These are phyloP conservation scores for Ptyas mucosa DNA, from an alignment of 2,113 vertebrate genomes.

Conservation along the genomic window DNA sequence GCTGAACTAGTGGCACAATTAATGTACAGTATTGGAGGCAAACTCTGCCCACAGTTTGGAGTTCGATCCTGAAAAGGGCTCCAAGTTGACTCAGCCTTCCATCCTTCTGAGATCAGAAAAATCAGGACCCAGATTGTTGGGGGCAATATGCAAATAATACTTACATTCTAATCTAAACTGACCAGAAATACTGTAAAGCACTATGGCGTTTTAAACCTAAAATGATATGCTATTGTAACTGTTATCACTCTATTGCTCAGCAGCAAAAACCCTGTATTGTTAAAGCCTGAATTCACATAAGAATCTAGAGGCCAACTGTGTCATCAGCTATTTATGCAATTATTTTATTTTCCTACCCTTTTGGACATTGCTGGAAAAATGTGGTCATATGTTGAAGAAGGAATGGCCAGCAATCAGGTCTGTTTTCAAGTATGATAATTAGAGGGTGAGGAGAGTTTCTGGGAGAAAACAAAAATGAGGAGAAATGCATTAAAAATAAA, in stretches of 20 bases:
- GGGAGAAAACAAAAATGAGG: conserved; percentile 46
- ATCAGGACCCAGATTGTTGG: neutral
- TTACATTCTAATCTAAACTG: neutral
- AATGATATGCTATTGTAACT: neutral
- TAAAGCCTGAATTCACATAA: neutral
- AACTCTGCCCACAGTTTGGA: neutral
- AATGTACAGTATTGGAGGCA: neutral
- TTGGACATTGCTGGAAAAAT: conserved; percentile 76
- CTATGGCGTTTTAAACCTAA: neutral
- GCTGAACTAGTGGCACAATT: neutral
- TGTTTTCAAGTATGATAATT: conserved; percentile 88
- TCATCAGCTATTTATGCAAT: neutral
- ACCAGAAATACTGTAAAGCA: neutral
- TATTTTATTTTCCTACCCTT: conserved; percentile 71
- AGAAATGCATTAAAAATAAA: neutral
- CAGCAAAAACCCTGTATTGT: neutral
- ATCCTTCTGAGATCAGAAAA: neutral
- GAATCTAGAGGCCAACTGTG: neutral
- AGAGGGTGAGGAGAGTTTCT: conserved; percentile 87
- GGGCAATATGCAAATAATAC: neutral
- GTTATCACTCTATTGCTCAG: neutral
- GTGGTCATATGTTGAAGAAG: conserved; percentile 81
- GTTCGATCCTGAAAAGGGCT: neutral
- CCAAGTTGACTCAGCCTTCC: neutral
- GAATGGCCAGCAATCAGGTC: conserved; percentile 85